Evolutionary conservation across 2,888 invertebrate genomes (phyloP).

Genomic region (Volucella bombylans): DNA sequence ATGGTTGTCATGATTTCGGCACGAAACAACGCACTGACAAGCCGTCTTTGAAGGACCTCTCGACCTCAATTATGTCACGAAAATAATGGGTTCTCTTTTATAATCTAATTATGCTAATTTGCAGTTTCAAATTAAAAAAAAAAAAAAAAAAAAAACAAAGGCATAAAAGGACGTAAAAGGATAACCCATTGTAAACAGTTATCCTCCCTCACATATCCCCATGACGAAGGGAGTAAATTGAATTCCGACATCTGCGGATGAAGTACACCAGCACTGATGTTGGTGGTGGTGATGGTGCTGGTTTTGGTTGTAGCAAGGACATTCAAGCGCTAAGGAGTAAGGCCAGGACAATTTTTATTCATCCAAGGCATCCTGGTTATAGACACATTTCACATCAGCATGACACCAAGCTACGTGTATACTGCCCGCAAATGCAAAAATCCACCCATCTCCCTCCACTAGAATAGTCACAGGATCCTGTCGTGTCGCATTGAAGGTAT

Average conservation of each 20-base stretch:
- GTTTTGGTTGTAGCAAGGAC: neutral
- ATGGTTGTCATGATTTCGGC: slow-evolving; percentile 26
- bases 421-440: slow-evolving; percentile 33
- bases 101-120: slow-evolving; percentile 46
- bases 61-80: slow-evolving; percentile 8
- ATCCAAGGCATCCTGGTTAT: slow-evolving; percentile 24
- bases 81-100: slow-evolving; percentile 20
- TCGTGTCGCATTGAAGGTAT: too few relatives aligned
- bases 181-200: neutral
- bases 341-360: slow-evolving; percentile 24
- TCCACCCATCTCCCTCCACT: neutral
- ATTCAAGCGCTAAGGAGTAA: too few relatives aligned
- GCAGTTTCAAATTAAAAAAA: slow-evolving; percentile 14
- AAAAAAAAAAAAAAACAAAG: too few relatives aligned
- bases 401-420: slow-evolving; percentile 62
- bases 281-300: neutral
- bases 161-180: too few relatives aligned
- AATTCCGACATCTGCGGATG: slow-evolving; percentile 38
- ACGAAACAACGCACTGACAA: neutral
- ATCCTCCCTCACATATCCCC: slow-evolving; percentile 1
- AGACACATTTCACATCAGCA: slow-evolving; percentile 59
- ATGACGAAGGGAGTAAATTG: slow-evolving; percentile 42
- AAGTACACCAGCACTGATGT: too few relatives aligned
- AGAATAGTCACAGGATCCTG: too few relatives aligned
- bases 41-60: neutral